Evolutionary conservation across 2,888 invertebrate species (phyloP), one percentile per base, ranked within the genome.

Genomic region (Oegoconia quadripuncta): DNA sequence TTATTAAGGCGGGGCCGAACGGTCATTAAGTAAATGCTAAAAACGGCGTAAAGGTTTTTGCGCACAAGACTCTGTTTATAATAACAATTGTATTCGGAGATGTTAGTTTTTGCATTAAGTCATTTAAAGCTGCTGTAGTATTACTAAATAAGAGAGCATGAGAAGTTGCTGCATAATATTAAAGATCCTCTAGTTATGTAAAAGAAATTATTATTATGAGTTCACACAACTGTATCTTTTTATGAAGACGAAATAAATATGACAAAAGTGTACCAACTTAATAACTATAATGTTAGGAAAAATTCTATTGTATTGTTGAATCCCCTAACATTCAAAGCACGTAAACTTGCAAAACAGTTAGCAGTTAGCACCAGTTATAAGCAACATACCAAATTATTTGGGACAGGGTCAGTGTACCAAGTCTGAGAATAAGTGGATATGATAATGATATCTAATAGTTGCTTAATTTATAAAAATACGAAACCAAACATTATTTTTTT

Each of bases 381-480:
- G 40, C 48, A 46, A 59, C 48, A 54, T 47, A 59, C 59, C 66
- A 65, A 57, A 53, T 44, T 41, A 39, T 23, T 40, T 59, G 42
- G 74, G 59, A 72, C 78, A 76, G 68, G 77, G 77, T 70, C 78
- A 65, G 54, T 52, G 53, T n/a, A n/a, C 57, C 69, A 74, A 75
- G 73, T 75, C 77, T 78, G 77, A 74, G 78, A 79, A 70, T 40
- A 42, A 55, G 29, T 32, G 25, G 31, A 41, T 20, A 36, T 29
- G 25, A 14, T 39, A 29, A 23, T 17, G 26, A 25, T 20, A 12
- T 16, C 16, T 13, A 27, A n/a, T 7, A 9, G 12, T 14, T 13
- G 25, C 8, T 45, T 48, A 52, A 48, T 45, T 49, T n/a, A n/a
- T n/a, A 48, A 44, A 41, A 39, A 47, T 39, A 42, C 42, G 48